Conservation (phyloP, 2,797 vertebrate species). For the Acrossocheilus wenchowensis region DNA sequence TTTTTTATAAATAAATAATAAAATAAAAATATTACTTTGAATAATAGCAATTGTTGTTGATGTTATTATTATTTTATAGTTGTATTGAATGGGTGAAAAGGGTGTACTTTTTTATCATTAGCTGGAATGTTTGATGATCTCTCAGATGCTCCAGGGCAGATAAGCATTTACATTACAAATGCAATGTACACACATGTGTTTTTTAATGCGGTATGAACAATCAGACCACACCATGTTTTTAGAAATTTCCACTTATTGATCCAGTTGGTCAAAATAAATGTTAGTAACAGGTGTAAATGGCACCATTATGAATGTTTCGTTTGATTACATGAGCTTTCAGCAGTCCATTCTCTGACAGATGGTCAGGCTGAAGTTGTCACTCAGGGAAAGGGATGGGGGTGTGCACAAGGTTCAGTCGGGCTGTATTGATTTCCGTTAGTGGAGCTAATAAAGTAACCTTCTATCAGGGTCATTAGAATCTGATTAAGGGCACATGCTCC, state of each 20-base stretch:
- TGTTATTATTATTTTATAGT: background rate
- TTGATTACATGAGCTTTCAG: slow-evolving; percentile 31
- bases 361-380: slow-evolving; percentile 17
- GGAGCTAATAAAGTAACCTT: slow-evolving; percentile 76
- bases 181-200: background rate
- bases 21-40: background rate
- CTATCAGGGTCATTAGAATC: slow-evolving; percentile 72
- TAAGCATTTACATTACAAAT: background rate
- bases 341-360: background rate
- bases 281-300: background rate
- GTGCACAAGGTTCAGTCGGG: slow-evolving; percentile 61
- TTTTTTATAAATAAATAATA: background rate
- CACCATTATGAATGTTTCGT: background rate
- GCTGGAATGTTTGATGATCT: background rate
- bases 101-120: background rate
- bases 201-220: background rate
- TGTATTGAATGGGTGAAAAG: background rate
- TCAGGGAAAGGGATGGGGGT: background rate
- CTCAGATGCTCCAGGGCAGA: background rate
- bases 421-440: slow-evolving; percentile 76
- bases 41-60: background rate
- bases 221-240: background rate
- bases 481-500: slow-evolving; percentile 14
- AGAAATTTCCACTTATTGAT: background rate
- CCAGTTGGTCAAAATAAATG: background rate